Percentiles rank a stretch among this genome's conserved stretches.
These are phyloP conservation scores for Catocala fraxini DNA, from an alignment of 2,888 invertebrate species.

Conservation along the genomic window DNA sequence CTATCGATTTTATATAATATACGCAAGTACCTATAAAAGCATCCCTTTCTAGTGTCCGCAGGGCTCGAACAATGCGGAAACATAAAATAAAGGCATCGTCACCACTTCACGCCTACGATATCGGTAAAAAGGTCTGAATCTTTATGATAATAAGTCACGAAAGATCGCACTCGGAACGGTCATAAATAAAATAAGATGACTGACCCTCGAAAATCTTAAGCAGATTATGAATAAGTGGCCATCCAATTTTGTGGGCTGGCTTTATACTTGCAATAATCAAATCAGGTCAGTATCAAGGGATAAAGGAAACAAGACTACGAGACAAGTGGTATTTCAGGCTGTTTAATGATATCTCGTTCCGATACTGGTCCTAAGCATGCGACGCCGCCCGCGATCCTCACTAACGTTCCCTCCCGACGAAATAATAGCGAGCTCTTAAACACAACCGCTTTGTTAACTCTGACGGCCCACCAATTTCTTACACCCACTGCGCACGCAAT, in stretches of 20 bases:
- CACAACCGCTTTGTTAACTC: constrained; percentile 57
- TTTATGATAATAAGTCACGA: constrained; percentile 57
- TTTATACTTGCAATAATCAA: constrained; percentile 56
- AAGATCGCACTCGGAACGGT: constrained; percentile 51
- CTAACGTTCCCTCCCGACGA: constrained; percentile 46
- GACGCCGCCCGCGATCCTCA: constrained; percentile 39
- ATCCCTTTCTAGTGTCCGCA: constrained; percentile 44
- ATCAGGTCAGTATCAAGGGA: constrained; percentile 60
- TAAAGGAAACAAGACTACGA: constrained; percentile 60
- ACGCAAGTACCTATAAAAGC: constrained; percentile 40
- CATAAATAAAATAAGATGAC: constrained; percentile 65
- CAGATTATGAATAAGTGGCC: constrained; percentile 65
- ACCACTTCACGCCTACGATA: constrained; percentile 45
- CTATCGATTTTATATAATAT: constrained; percentile 41
- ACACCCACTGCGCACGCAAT: constrained; percentile 50
- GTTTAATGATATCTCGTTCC: constrained; percentile 62
- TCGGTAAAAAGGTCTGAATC: constrained; percentile 53
- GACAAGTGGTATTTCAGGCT: constrained; percentile 59
- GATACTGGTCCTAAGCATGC: constrained; percentile 56
- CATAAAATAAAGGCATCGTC: constrained; percentile 56
- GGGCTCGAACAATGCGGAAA: constrained; percentile 46
- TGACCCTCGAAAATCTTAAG: constrained; percentile 62
- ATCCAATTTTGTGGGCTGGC: constrained; percentile 49
- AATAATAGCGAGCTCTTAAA: constrained; percentile 56
- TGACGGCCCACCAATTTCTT: constrained; percentile 52